These are phyloP conservation scores for Heteromyza rotundicornis DNA, from an alignment of 2,888 invertebrate genomes.

Conservation along the genomic window DNA sequence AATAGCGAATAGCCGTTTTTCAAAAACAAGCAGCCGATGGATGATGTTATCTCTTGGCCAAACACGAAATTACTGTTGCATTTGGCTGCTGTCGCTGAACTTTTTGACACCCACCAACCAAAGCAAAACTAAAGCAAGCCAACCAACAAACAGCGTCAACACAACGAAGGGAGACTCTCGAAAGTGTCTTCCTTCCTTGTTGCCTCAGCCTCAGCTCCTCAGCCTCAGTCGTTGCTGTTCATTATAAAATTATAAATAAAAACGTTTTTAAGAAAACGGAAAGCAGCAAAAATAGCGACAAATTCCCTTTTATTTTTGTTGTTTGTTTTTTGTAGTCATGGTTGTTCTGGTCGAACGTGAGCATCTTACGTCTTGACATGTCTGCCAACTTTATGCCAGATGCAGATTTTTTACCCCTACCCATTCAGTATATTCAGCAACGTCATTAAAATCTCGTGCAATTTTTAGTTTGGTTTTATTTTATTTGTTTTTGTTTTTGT, in stretches of 20 bases:
- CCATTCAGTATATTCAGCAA: background rate
- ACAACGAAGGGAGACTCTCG: slow-evolving; percentile 8
- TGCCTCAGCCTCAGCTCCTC: slow-evolving; percentile 12
- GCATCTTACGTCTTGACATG: slow-evolving; percentile 3
- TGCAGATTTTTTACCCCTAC: slow-evolving; percentile 20
- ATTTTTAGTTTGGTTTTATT: slow-evolving; percentile 35
- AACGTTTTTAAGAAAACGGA: background rate
- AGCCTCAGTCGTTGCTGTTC: slow-evolving; percentile 37
- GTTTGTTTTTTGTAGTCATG: slow-evolving; percentile 6
- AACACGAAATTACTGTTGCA: slow-evolving; percentile 53
- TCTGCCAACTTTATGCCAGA: slow-evolving; percentile 31
- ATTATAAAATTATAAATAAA: slow-evolving; percentile 37
- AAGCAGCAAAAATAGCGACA: slow-evolving; percentile 36
- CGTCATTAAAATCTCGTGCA: slow-evolving; percentile 35
- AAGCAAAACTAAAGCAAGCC: too few species aligned
- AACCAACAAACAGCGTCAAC: slow-evolving; percentile 14
- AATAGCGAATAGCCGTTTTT: background rate
- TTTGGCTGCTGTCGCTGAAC: slow-evolving; percentile 43
- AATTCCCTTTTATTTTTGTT: slow-evolving; percentile 24
- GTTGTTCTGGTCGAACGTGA: background rate
- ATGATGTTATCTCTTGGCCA: slow-evolving; percentile 52
- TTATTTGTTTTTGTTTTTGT: slow-evolving; percentile 27
- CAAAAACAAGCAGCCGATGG: background rate
- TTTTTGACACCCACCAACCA: slow-evolving; percentile 34
- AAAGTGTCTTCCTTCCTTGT: slow-evolving; percentile 12